Base-by-base conservation (phyloP, 1,140 invertebrate species). In the Ditylenchus dipsaci region DNA sequence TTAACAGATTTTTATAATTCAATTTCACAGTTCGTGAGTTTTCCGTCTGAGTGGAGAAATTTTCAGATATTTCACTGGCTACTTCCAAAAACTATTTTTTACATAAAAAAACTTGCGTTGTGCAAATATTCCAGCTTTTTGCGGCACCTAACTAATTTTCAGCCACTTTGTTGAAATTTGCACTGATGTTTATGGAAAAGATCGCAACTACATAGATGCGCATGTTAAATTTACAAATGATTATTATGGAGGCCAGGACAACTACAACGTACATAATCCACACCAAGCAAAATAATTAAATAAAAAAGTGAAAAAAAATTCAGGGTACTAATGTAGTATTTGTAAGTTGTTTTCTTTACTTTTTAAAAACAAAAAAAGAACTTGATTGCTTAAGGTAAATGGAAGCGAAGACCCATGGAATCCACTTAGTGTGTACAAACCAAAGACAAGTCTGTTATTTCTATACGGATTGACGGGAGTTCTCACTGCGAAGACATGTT, bases 341-440 rank as follows among this genome's bases (percentile, higher is more conserved):
- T 38, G 33, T 38, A 38, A 38, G 33, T 38, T 11, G 33, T 38
- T 3, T 38, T 38, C 11, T 38, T 38, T 5, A 38, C 3, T 5
- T 38, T 38, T 3, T 38, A 38, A 38, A 38, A 5, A 11, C 11
- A 38, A 38, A 38, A 38, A 38, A 3, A 38, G 11, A 38, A 3
- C 11, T 38, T 38, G n/a, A n/a, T n/a, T n/a, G n/a, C n/a, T 38
- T 38, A 38, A 38, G 33, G 33, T 38, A 38, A 61, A 61, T 29
- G 59, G 59, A 21, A 21, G n/a, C 8, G 59, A 61, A 61, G 59
- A 61, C 29, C 59, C 59, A 19, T 61, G 59, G 59, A 19, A 61
- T 27, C 59, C 59, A 30, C 26, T 61, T 3, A 61, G 59, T 29
- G 59, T 61, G 5, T 61, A 61, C 29, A 3, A 30, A 8, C 59